phyloP scores from a whole-genome alignment of 2,888 invertebrate genomes.

The Rugalucina vietnamica region DNA sequence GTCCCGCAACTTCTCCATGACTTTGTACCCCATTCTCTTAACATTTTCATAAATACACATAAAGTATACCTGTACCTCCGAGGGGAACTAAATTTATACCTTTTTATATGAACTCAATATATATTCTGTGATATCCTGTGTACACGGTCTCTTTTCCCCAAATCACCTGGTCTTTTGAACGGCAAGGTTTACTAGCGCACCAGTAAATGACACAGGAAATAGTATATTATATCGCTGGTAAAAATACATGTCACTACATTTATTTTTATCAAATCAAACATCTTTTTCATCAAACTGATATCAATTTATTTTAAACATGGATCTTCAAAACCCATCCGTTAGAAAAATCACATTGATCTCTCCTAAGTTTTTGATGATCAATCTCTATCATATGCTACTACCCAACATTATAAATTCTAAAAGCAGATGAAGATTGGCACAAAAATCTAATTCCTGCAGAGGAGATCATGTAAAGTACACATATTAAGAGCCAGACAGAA shows the following conservation, averaged over 20 bases:
- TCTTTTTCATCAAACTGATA: not conserved
- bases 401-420: no score
- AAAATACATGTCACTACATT: not conserved
- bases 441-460: no score
- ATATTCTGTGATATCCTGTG: not conserved
- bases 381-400: no score
- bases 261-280: not conserved
- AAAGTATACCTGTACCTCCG: slow-evolving; percentile 1
- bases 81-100: not conserved
- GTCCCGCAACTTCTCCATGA: no score
- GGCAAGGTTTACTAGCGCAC: not conserved
- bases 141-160: not conserved
- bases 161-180: slow-evolving; percentile 1
- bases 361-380: not conserved
- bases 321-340: not conserved
- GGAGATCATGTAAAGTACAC: no score
- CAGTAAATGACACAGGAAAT: not conserved
- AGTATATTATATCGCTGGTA: not conserved
- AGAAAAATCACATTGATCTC: not conserved
- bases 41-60: no score
- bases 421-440: no score
- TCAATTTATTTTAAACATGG: not conserved
- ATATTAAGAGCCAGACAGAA: no score
- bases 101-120: not conserved
- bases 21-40: no score